Evolutionary conservation across 2,888 invertebrate genomes (phyloP), one percentile per base, ranked within the genome.

Genomic region (Pandemis heparana): DNA sequence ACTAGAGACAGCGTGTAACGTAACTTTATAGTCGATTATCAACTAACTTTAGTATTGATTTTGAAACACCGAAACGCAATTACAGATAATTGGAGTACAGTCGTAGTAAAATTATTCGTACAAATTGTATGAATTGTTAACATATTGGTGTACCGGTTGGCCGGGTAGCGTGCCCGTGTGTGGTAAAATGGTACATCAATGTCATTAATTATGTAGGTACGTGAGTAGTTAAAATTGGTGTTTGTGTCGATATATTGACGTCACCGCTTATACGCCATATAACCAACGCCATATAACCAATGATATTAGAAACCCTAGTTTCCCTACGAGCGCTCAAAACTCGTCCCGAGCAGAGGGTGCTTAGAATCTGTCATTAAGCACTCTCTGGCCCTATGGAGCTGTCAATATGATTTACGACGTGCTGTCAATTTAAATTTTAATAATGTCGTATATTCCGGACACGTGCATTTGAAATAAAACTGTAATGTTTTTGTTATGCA

Each of bases 131-230:
- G 64, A 48, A 64, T 64, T 64, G 48, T 64, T 64, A 48, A 64
- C 38, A 1, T 39, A 39, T 60, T 39, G 16, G 39, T n/a, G 60
- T 32, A 60, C n/a, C 46, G 46, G 48, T 14, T 64, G 32, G n/a
- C 18, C 18, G 39, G 6, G 63, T 64, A 32, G 48, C 64, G 64
- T 64, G 64, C 9, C 6, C 32, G 48, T 32, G 18, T 48, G 48
- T 64, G 48, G 18, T 38, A n/a, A 23, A 48, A 48, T 48, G 64
- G 48, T 64, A 64, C 48, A 23, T 32, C 32, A n/a, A 48, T 64
- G 56, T 51, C 53, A 43, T 56, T 39, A 59, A 66, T 60, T 71
- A 61, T 65, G 71, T 71, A 61, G 60, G 71, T 46, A 66, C 48
- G 48, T 66, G 71, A 71, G 59, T 56, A 56, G 56, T 56, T 56